Base-by-base conservation (phyloP, 1,140 invertebrate species). In the Glomeris maerens region DNA sequence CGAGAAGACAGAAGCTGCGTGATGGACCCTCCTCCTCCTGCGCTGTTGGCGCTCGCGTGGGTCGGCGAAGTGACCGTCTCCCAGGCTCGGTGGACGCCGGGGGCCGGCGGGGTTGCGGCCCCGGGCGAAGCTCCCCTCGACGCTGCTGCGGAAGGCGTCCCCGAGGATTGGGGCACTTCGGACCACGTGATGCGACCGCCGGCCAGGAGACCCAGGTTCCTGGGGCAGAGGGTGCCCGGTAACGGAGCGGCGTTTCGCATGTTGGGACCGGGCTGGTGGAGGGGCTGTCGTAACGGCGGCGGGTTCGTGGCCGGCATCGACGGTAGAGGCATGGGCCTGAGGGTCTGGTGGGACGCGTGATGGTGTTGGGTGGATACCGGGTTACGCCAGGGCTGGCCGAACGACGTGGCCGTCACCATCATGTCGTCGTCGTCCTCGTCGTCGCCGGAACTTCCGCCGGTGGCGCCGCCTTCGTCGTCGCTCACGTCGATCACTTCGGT, bases 401-500 rank as follows among this genome's bases (percentile, higher is more conserved):
- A 17, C 31, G 31, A 10, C 17, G 17, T 36, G 10, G 31, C 31
- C 31, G 17, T 17, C 31, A 36, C 31, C 31, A 36, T 21, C 5
- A 42, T 17, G 17, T n/a, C 39, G 21, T 3, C 46, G 22, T n/a
- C 41, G 20, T 50, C 49, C 3, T 45, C 41, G 3, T 50, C 49
- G 2, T 50, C 49, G 23, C 45, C 49, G 3, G 4, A 17, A 21
- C 25, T 25, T 21, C 21, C 46, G 22, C 14, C 41, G 21, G 26
- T 23, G 4, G 25, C 38, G 7, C 42, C 48, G 3, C 42, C 48
- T 27, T 49, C 48, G 3, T 5, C 49, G 23, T 50, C 49, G 22
- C 49, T 47, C n/a, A 50, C 17, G 38, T 50, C 49, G 17, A 50
- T 50, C 2, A 50, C 25, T 31, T 50, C 40, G 5, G 40, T 25